Evolutionary conservation across 2,888 invertebrate species (phyloP).

Genomic region (Pterostichus madidus): DNA sequence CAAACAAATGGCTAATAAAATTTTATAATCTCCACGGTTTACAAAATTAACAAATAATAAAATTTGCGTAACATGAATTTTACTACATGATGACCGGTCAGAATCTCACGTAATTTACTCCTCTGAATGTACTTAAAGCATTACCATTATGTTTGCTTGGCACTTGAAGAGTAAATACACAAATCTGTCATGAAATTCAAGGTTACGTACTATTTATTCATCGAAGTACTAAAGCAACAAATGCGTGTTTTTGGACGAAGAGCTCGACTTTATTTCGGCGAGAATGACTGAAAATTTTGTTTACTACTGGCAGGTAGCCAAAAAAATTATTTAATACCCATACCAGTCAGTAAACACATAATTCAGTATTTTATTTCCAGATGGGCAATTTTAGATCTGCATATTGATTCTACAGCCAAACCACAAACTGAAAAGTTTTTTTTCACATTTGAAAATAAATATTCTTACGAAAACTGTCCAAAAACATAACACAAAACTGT

Average conservation of each 20-base stretch:
- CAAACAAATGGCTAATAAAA: slow-evolving; percentile 11
- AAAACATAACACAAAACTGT: too few relatives aligned
- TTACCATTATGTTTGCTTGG: slow-evolving; percentile 13
- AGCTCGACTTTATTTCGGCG: slow-evolving; percentile 37
- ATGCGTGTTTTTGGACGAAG: slow-evolving; percentile 34
- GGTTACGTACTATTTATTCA: slow-evolving; percentile 38
- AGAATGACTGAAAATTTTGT: slow-evolving; percentile 36
- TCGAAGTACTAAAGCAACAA: slow-evolving; percentile 32
- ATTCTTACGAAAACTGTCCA: too few relatives aligned
- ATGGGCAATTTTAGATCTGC: not conserved
- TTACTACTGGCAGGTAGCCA: slow-evolving; percentile 35
- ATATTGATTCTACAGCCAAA: not conserved
- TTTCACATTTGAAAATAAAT: too few relatives aligned
- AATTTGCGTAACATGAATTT: slow-evolving; percentile 28
- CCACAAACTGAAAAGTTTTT: not conserved
- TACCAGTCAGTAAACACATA: slow-evolving; percentile 38
- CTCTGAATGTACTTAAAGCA: slow-evolving; percentile 5
- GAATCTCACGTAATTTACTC: not conserved
- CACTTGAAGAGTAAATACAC: slow-evolving; percentile 44
- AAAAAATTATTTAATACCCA: slow-evolving; percentile 37
- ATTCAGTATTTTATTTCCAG: slow-evolving; percentile 22
- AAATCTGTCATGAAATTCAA: slow-evolving; percentile 35
- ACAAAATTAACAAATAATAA: slow-evolving; percentile 2
- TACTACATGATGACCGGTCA: not conserved
- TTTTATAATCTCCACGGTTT: slow-evolving; percentile 2